These are phyloP conservation scores for Synergus japonicus DNA, from an alignment of 2,888 invertebrate species.

Conservation along the genomic window DNA sequence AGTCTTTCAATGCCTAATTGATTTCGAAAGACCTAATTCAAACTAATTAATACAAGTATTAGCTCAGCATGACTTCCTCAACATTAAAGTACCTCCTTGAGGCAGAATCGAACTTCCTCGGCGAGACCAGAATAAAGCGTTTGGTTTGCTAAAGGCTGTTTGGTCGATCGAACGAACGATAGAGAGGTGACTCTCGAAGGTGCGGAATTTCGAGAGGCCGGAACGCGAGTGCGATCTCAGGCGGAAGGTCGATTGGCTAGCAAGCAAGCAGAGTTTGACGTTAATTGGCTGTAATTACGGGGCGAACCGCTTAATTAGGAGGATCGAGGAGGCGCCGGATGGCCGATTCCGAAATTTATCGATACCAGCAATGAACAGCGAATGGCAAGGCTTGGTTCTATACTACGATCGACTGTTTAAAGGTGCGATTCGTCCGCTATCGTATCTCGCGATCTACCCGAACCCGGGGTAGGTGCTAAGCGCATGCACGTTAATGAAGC, in stretches of 20 bases:
- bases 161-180: conserved; percentile 22
- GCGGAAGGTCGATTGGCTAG: conserved; percentile 13
- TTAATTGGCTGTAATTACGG: conserved; percentile 73
- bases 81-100: background rate
- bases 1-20: background rate
- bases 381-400: conserved; percentile 25
- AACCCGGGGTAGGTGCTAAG: conserved; percentile 62
- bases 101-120: background rate
- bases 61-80: conserved; percentile 23
- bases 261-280: conserved; percentile 63
- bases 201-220: conserved; percentile 37
- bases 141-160: conserved; percentile 7
- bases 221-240: conserved; percentile 38
- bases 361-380: conserved; percentile 53
- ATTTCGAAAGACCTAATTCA: background rate
- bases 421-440: conserved; percentile 61
- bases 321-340: conserved; percentile 58
- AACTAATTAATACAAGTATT: background rate
- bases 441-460: conserved; percentile 69
- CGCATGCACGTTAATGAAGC: conserved; percentile 72
- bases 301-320: conserved; percentile 73
- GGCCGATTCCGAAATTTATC: conserved; percentile 73
- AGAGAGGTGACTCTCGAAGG: conserved; percentile 31
- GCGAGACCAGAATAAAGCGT: background rate
- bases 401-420: conserved; percentile 46